Percentiles rank a stretch among this genome's conserved stretches.
These are phyloP conservation scores for Diarsia brunnea DNA, from an alignment of 2,888 invertebrate genomes.

Conservation along the genomic window DNA sequence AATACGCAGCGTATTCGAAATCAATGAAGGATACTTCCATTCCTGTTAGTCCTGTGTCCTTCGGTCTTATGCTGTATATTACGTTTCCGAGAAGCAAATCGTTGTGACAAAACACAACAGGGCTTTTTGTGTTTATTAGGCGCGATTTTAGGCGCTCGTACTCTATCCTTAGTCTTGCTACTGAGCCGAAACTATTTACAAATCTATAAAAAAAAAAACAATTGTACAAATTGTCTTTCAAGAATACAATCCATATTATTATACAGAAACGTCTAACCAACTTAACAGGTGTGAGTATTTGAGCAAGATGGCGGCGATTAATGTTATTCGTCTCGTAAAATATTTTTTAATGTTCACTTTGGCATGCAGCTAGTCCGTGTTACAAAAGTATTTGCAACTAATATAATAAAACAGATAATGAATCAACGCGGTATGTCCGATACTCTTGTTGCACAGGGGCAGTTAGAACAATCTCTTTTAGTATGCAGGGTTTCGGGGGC, in stretches of 20 bases:
- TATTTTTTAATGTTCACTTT: no score
- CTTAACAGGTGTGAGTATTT: no score
- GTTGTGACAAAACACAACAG: slow-evolving; percentile 98
- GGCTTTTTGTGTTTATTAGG: slow-evolving; percentile 92
- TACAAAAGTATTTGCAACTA: no score
- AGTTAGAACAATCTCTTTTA: no score
- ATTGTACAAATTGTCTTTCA: slow-evolving; percentile 15
- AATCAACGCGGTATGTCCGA: no score
- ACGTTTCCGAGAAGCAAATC: slow-evolving; percentile 99
- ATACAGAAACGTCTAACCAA: background rate
- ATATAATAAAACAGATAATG: no score
- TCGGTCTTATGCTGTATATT: slow-evolving; percentile 92
- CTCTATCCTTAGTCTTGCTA: slow-evolving; percentile 93
- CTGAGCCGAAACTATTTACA: slow-evolving; percentile 92
- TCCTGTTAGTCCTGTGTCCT: no score
- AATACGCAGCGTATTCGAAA: slow-evolving; percentile 98
- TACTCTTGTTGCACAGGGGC: no score
- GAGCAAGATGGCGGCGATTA: no score
- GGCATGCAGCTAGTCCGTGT: no score
- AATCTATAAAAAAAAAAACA: slow-evolving; percentile 90
- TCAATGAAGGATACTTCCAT: slow-evolving; percentile 97
- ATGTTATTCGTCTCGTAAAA: no score
- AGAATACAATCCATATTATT: background rate
- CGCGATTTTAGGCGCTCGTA: slow-evolving; percentile 92
- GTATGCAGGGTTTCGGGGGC: no score